Base-by-base conservation (phyloP, 2,888 invertebrate species). In the Polydrusus pterygomalis region DNA sequence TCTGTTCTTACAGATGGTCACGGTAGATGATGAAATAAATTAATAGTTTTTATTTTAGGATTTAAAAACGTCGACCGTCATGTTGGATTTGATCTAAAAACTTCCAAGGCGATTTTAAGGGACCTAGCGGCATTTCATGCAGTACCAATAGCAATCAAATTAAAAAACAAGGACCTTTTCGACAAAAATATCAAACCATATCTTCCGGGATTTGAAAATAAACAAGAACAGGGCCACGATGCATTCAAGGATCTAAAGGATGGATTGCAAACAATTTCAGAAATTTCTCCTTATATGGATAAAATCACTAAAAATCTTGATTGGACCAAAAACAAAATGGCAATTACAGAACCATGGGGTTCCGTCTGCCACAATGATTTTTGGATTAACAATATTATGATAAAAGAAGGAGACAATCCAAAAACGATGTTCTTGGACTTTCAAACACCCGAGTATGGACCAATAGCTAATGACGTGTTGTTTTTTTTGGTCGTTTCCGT, bases 311-410 rank as follows among this genome's bases (percentile, higher is more conserved):
- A 20, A 1, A 38, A 17, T 9, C 18, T 75, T 1, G 0, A 18
- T 15, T 38, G 70, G 5, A 25, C 25, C 25, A n/a, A 5, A 9
- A 13, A 34, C 3, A 38, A 38, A 45, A 11, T 47, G 8, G 15
- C 15, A 10, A 13, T 25, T 2, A 40, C 6, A 20, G 78, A 78
- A 58, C 75, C 78, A n/a, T 78, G 77, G 78, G 60, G 45, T 7
- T 47, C 76, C 8, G 68, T 75, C 8, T 6, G 60, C 1, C 78
- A 78, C 17, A 11, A 40, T 9, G 78, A 78, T 20, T 74, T 78
- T 38, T 78, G 76, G 78, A 68, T 74, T 17, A 78, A 78, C 63
- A 78, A 78, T 47, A 64, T 78, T 49, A 78, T 78, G 78, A 30
- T 74, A 18, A 78, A 70, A 30, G 49, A 54, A 13, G 73, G 30